Conservation (phyloP, 2,113 vertebrate species). For the Sylvilagus bachmani region DNA sequence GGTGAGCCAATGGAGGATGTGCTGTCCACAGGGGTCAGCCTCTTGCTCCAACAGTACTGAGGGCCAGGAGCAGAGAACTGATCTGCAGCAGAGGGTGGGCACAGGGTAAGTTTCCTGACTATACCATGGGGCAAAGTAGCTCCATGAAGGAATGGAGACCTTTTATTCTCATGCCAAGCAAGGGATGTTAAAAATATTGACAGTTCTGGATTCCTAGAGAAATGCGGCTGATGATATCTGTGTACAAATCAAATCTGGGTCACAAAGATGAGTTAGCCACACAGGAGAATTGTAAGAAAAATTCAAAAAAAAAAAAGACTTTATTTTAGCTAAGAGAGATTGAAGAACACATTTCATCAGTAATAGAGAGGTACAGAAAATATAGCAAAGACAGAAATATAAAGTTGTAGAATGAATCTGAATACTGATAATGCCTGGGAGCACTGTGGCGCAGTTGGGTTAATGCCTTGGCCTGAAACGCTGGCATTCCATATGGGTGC, state of each 20-base stretch:
- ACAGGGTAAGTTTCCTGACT: background rate
- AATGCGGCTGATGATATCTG: slow-evolving; percentile 15
- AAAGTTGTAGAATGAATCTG: background rate
- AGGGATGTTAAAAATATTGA: slow-evolving; percentile 41
- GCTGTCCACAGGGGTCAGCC: background rate
- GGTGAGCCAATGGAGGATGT: background rate
- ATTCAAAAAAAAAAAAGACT: background rate
- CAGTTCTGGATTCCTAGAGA: slow-evolving; percentile 37
- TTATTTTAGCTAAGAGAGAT: slow-evolving; percentile 11
- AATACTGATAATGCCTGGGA: background rate
- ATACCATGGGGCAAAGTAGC: background rate
- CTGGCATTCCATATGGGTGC: too few relatives aligned
- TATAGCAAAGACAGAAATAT: background rate
- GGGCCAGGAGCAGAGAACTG: background rate
- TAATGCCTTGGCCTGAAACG: too few relatives aligned
- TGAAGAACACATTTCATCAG: background rate
- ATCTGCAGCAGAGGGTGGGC: background rate
- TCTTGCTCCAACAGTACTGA: background rate
- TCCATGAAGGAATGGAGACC: background rate
- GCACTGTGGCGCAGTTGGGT: too few relatives aligned
- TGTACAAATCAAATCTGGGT: slow-evolving; percentile 11
- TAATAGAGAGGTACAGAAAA: background rate
- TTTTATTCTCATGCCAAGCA: slow-evolving; percentile 15
- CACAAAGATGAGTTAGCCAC: background rate
- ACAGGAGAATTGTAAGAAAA: background rate